Evolutionary conservation across 2,113 vertebrate species (phyloP).

Genomic region (Lanius ludovicianus): DNA sequence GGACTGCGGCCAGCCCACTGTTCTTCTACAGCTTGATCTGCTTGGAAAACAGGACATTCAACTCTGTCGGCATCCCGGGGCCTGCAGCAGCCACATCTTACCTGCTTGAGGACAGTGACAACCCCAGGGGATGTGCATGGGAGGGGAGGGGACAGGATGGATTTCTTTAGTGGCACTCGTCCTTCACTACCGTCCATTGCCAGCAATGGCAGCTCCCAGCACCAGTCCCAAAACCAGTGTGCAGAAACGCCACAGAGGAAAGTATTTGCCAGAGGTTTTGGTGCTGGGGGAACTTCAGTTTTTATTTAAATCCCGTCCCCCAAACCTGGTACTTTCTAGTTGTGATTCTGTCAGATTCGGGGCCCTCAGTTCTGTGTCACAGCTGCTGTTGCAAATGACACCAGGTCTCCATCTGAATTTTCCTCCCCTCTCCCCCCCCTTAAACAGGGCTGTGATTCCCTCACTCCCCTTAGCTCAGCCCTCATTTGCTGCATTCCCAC

Average conservation of each 20-base stretch:
- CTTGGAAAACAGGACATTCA: conserved; percentile 10
- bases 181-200: not conserved
- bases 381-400: not conserved
- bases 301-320: not conserved
- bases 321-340: not conserved
- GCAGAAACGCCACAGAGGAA: not conserved
- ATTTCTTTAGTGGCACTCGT: not conserved
- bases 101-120: not conserved
- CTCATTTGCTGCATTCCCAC: not conserved
- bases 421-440: not conserved
- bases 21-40: not conserved
- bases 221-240: not conserved
- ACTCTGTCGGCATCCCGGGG: not conserved
- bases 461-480: not conserved
- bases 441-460: accelerated
- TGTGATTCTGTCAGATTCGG: accelerated
- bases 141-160: not conserved
- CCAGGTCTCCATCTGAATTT: not conserved
- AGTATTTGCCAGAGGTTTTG: not conserved
- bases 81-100: not conserved
- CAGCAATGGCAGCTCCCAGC: conserved; percentile 40
- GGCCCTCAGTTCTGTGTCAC: not conserved
- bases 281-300: not conserved
- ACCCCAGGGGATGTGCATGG: not conserved
- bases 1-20: not conserved